Percentiles rank a stretch among this genome's conserved stretches.
Evolutionary conservation across 2,797 vertebrate species (phyloP).

Genomic region (Buphagus erythrorhynchus): DNA sequence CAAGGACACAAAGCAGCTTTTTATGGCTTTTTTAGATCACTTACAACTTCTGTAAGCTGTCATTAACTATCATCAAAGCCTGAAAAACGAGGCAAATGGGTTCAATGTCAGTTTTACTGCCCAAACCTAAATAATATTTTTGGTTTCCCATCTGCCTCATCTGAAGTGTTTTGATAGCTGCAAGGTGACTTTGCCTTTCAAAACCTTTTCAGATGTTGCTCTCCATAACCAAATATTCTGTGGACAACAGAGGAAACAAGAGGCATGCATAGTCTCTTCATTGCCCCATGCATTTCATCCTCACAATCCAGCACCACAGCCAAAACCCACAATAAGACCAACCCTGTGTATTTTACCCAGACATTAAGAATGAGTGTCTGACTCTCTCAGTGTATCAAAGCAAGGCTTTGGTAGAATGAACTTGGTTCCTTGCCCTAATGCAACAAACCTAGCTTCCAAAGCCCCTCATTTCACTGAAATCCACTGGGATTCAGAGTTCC

Average conservation of each 20-base stretch:
- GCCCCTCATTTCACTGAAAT: background rate
- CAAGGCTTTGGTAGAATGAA: background rate
- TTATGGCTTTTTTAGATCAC: slow-evolving; percentile 54
- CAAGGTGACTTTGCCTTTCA: slow-evolving; percentile 60
- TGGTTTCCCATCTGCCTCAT: slow-evolving; percentile 58
- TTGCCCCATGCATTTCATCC: rapidly evolving
- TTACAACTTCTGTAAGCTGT: slow-evolving; percentile 55
- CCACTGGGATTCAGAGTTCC: background rate
- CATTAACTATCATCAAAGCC: slow-evolving; percentile 61
- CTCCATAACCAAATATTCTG: background rate
- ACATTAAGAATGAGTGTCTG: rapidly evolving
- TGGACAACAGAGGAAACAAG: background rate
- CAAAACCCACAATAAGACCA: background rate
- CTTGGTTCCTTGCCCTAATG: rapidly evolving
- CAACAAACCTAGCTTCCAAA: background rate
- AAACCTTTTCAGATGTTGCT: background rate
- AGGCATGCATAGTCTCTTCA: background rate
- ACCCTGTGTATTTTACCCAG: background rate
- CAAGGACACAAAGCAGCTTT: slow-evolving; percentile 56
- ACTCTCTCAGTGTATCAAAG: background rate
- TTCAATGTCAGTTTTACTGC: slow-evolving; percentile 61
- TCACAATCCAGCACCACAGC: background rate
- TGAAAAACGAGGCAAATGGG: slow-evolving; percentile 50
- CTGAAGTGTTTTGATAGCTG: slow-evolving; percentile 36
- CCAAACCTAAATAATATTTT: slow-evolving; percentile 56